Conservation (phyloP, 2,797 vertebrate species). For the Chelonia mydas region DNA sequence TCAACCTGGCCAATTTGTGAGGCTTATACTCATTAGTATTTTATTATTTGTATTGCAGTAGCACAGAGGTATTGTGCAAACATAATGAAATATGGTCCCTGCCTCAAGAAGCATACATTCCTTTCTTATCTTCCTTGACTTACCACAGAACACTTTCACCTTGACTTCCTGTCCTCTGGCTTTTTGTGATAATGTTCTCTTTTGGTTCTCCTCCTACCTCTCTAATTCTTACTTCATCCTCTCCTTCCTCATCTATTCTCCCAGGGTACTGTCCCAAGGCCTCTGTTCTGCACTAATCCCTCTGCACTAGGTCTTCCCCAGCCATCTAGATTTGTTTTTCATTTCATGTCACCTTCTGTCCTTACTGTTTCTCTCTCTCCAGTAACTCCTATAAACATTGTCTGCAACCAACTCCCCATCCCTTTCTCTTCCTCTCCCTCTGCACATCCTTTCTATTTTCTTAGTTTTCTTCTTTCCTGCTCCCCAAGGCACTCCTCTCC, state of each 20-base stretch:
- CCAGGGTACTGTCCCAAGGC: background rate
- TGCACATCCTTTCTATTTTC: background rate
- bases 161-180: background rate
- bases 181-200: background rate
- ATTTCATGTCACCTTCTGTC: background rate
- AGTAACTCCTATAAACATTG: background rate
- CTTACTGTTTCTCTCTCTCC: background rate
- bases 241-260: background rate
- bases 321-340: background rate
- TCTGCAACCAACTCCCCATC: background rate
- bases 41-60: too few species aligned
- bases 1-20: too few species aligned
- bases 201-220: background rate
- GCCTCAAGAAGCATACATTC: too few species aligned
- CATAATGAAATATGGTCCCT: too few species aligned
- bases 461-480: background rate
- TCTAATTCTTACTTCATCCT: background rate
- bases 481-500: background rate
- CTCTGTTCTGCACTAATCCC: background rate
- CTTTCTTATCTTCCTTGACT: too few species aligned
- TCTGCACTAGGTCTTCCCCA: background rate
- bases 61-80: too few species aligned
- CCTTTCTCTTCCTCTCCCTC: background rate
- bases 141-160: too few species aligned
- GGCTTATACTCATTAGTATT: too few species aligned